Base-by-base conservation (phyloP, 2,888 invertebrate species). In the Lasius fuliginosus region DNA sequence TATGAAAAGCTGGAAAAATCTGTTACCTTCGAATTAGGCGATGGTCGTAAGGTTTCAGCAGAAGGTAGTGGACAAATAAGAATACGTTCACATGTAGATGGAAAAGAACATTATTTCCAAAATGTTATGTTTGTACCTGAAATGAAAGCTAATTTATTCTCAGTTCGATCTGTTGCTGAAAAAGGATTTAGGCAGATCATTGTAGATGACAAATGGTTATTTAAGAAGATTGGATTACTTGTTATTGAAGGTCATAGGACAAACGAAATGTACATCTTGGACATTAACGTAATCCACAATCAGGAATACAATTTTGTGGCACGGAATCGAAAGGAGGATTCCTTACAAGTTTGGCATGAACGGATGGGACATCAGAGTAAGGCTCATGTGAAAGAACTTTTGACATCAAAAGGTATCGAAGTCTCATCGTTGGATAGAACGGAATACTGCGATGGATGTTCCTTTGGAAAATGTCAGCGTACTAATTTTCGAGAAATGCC, bases 401-500 rank as follows among this genome's bases (percentile, higher is more conserved):
- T 83, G 5, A 18, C 15, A 27, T 18, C 4, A 27, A 83, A 64
- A 18, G 79, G 64, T 6, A 84, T 79, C 65, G 12, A 36, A 46
- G 23, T 77, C 4, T 40, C 64, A 9, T 2, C 4, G 15, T n/a
- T 6, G 3, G 68, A 58, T 56, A 18, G 8, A 58, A 65, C 15
- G 11, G 85, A 86, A 73, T n/a, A 62, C 42, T 85, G 85, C 36
- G 68, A 83, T 65, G 79, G 83, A 15, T 86, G 85, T 33, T 27
- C 73, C 12, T 77, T 86, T 76, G 84, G 85, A 49, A 86, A 86
- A 62, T 79, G 65, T 85, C 74, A 85, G 36, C 76, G 84, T 11
- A 82, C 83, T 0, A 74, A 86, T 53, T 86, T 85, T 27, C 71
- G 77, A 82, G 68, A 60, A 23, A 86, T 71, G 0, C 71, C 53